Evolutionary conservation across 2,888 invertebrate genomes (phyloP), one percentile per base, ranked within the genome.

Genomic region (Troides oblongomaculatus): DNA sequence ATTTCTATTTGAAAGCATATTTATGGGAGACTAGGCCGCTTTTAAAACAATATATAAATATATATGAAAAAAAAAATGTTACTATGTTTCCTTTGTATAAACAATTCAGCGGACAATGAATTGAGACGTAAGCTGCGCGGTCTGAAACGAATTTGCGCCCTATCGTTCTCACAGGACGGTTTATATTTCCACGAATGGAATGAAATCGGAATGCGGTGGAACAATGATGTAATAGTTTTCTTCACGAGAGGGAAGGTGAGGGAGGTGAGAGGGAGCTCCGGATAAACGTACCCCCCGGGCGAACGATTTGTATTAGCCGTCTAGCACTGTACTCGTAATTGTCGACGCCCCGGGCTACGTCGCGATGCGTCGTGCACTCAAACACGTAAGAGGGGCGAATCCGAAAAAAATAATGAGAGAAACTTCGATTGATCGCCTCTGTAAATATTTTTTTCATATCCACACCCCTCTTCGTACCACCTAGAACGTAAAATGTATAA

Each of bases 271-370:
- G 76, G 72, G 68, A 71, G 71, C 74, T 79, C 79, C 82, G 82
- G 84, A 87, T 88, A 89, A 90, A 90, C 88, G 86, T 88, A 83
- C 85, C 84, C 89, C 90, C 81, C 81, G 81, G 86, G 92, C 87
- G 83, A 86, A 82, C 90, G 90, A 90, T 92, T 91, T 92, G 91
- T 92, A 91, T 91, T 91, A 91, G 89, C 88, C 85, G 88, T 87
- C 89, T 90, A 86, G 89, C 85, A 85, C 86, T 87, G 86, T 86
- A 84, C 86, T 82, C 85, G 91, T 92, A 91, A 92, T 92, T 90
- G 91, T 89, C 86, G 87, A 85, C 82, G 87, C 91, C 83, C 77
- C 80, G 77, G 85, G 92, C 90, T 75, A 78, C 76, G 75, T 76
- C 72, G 74, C 75, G 76, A 77, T 83, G 81, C 84, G 81, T 83